phyloP scores from a whole-genome alignment of 2,888 invertebrate species.

The Sesamia inferens region DNA sequence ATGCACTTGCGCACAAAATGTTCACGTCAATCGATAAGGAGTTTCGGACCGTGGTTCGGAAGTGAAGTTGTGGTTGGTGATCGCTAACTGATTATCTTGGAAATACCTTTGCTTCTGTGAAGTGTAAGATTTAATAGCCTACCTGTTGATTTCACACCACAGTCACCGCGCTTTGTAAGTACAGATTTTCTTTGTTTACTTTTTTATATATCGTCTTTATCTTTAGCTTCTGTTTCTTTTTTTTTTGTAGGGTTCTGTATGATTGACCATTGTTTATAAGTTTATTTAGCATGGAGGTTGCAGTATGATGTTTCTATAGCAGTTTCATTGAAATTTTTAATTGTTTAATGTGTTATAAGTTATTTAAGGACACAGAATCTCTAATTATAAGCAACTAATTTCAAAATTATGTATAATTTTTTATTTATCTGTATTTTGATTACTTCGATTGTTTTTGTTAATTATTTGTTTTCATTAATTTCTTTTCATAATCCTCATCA shows the following conservation, averaged over 20 bases:
- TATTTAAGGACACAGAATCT: background rate
- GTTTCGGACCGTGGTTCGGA: conserved; percentile 6
- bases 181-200: background rate
- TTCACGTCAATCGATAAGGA: conserved; percentile 46
- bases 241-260: background rate
- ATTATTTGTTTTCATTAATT: background rate
- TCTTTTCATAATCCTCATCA: no score
- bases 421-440: background rate
- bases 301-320: background rate
- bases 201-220: background rate
- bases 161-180: conserved; percentile 19
- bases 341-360: background rate
- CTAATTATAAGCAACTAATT: background rate
- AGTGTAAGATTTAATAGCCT: conserved; percentile 11
- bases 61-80: background rate
- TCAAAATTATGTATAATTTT: no score
- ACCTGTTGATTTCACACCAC: conserved; percentile 16
- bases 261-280: background rate
- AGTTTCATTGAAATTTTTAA: background rate
- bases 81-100: background rate
- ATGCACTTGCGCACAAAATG: conserved; percentile 55
- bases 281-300: background rate
- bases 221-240: background rate
- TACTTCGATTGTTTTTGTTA: background rate
- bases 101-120: background rate